Conservation (phyloP, 2,888 invertebrate species). For the Gandaritis pyraliata region DNA sequence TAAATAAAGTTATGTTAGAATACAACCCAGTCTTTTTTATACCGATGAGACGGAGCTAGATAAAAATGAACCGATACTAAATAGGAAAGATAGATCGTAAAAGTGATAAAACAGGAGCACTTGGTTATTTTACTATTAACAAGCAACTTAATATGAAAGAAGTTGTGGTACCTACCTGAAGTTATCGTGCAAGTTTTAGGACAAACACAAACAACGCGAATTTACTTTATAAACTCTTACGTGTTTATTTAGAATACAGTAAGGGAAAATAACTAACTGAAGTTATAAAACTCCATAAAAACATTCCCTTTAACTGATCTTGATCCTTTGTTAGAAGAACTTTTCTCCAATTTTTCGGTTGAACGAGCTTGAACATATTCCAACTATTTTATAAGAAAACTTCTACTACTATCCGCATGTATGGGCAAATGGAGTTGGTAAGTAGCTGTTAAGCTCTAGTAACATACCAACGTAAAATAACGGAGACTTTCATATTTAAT, state of each 20-base stretch:
- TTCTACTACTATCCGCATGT: constrained; percentile 19
- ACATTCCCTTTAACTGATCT: constrained; percentile 14
- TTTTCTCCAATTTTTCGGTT: constrained; percentile 33
- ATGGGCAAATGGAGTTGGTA: constrained; percentile 22
- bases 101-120: too few relatives aligned
- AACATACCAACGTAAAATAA: not conserved
- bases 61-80: too few relatives aligned
- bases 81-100: too few relatives aligned
- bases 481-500: too few relatives aligned
- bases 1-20: constrained; percentile 67
- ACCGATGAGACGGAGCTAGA: too few relatives aligned
- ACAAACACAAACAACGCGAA: too few relatives aligned
- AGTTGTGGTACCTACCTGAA: too few relatives aligned
- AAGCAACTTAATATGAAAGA: too few relatives aligned
- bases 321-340: constrained; percentile 22
- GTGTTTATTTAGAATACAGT: constrained; percentile 6
- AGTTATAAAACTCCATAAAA: constrained; percentile 20
- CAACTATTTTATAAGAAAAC: constrained; percentile 33
- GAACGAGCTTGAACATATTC: constrained; percentile 22
- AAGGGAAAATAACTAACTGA: constrained; percentile 6
- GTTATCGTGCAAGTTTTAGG: too few relatives aligned
- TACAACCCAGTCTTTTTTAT: constrained; percentile 43
- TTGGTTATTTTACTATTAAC: too few relatives aligned
- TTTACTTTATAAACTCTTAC: not conserved
- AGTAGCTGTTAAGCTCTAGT: constrained; percentile 3